Conservation (phyloP, 1,140 invertebrate genomes). For the Hyles euphorbiae region DNA sequence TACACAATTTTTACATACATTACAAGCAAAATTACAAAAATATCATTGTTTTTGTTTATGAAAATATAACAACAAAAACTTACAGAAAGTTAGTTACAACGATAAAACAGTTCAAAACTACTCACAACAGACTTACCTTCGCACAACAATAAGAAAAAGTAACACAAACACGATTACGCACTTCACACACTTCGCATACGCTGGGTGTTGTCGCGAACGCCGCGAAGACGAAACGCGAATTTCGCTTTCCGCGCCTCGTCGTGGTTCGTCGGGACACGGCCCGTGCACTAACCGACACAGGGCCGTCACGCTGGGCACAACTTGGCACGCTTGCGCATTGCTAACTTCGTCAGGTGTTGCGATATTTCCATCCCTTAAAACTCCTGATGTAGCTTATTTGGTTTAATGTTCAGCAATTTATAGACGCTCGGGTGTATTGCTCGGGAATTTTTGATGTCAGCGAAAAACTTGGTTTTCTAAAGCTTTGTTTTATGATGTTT, state of each 20-base stretch:
- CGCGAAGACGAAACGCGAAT: not conserved
- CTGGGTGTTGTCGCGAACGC: conserved; percentile 1
- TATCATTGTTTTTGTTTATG: no score
- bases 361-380: conserved; percentile 17
- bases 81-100: no score
- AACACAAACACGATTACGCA: conserved; percentile 1
- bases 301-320: conserved; percentile 9
- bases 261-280: conserved; percentile 7
- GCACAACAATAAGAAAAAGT: no score
- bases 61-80: no score
- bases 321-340: conserved; percentile 14
- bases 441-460: conserved; percentile 5
- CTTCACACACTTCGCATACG: conserved; percentile 3
- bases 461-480: not conserved
- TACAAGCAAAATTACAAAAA: no score
- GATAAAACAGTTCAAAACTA: no score
- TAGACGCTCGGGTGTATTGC: conserved; percentile 1
- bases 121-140: no score
- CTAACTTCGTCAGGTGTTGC: conserved; percentile 11
- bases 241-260: conserved; percentile 1
- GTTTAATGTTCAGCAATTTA: conserved; percentile 1
- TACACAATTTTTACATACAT: no score
- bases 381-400: conserved; percentile 8
- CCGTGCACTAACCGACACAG: conserved; percentile 12
- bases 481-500: not conserved